Base-by-base conservation (phyloP, 2,888 invertebrate species). In the Brassicogethes aeneus region DNA sequence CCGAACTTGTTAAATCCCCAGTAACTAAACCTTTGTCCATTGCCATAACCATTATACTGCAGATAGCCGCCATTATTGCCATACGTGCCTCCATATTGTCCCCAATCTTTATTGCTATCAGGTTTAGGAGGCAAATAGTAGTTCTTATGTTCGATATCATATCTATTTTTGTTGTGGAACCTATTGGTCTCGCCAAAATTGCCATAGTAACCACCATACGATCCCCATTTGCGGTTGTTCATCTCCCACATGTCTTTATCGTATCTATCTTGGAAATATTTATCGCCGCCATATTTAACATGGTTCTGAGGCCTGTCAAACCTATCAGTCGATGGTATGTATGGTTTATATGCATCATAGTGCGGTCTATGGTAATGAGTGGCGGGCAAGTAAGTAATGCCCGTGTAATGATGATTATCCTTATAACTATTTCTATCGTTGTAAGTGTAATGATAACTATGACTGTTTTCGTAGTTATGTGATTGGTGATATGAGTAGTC, bases 121-220 rank as follows among this genome's bases (percentile, higher is more conserved):
- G 63, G 61, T 45, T 63, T 64, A 7, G 57, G 55, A 17, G 61
- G 59, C 17, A 58, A 44, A 42, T 58, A 56, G 36, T 54, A 52
- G 39, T 57, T 54, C 38, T 41, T 54, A 37, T 41, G 40, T 31
- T 48, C 46, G 33, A 42, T 38, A 17, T 52, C 42, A 33, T 45
- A 35, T 15, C 44, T 43, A 34, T 50, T 48, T 17, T 42, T 39
- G 29, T 45, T 44, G 16, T 44, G 40, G 8, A 36, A 40, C 7
- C 45, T 36, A 41, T 42, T 32, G 3, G 42, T 46, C 17, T 48
- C 40, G 8, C 59, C 60, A 41, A 57, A 60, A 41, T 65, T 61
- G 1, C 77, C 76, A 50, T 84, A 83, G 8, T 67, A 67, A 0
- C 79, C 76, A 0, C 79, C 79, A 51, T 81, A 80, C 42, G 72